These are phyloP conservation scores for Wiebesia pumilae DNA, from an alignment of 1,140 invertebrate species.

Conservation along the genomic window DNA sequence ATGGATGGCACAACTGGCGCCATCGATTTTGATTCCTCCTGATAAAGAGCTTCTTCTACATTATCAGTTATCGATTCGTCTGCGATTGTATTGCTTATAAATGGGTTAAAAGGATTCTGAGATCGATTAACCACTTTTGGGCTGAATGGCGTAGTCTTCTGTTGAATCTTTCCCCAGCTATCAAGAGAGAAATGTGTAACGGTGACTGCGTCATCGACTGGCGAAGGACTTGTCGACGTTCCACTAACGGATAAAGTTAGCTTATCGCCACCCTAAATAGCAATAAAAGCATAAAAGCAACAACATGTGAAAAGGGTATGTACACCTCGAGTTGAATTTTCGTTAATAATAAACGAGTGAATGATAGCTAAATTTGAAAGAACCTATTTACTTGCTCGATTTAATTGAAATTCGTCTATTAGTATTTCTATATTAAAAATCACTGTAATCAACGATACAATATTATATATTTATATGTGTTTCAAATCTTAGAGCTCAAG, in stretches of 20 bases:
- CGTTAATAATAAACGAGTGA: not conserved
- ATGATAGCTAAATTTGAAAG: too few relatives aligned
- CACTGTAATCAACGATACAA: not conserved
- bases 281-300: constrained; percentile 67
- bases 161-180: constrained; percentile 72
- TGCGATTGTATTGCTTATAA: constrained; percentile 58
- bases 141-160: constrained; percentile 70
- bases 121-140: constrained; percentile 69
- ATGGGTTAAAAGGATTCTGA: constrained; percentile 73
- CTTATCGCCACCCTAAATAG: constrained; percentile 83
- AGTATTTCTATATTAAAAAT: not conserved
- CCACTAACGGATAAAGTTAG: constrained; percentile 80
- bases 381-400: not conserved
- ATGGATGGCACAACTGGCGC: constrained; percentile 51
- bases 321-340: constrained; percentile 44
- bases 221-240: constrained; percentile 61
- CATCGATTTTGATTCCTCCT: constrained; percentile 52
- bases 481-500: constrained; percentile 37
- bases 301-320: constrained; percentile 41
- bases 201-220: constrained; percentile 70
- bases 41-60: constrained; percentile 43
- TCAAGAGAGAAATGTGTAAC: constrained; percentile 74
- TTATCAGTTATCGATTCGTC: constrained; percentile 39
- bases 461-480: not conserved
- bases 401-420: not conserved